These are phyloP conservation scores for Biston betularia DNA, from an alignment of 2,888 invertebrate genomes.

Conservation along the genomic window DNA sequence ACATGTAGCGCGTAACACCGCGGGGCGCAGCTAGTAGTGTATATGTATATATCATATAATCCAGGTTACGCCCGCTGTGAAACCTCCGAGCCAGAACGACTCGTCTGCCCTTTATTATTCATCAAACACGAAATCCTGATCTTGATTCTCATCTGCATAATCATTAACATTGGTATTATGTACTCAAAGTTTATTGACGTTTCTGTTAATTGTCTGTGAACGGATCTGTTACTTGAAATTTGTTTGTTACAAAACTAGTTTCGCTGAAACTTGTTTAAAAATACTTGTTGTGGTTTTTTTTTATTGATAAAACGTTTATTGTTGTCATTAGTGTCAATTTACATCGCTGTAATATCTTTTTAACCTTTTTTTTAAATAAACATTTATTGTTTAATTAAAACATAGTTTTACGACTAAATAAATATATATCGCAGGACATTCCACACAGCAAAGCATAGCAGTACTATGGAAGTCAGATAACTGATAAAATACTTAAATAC, in stretches of 20 bases:
- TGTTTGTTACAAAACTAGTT: conserved; percentile 12
- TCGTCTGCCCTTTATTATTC: conserved; percentile 34
- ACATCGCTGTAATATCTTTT: background rate
- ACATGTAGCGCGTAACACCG: no score
- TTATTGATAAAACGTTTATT: background rate
- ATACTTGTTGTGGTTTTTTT: background rate
- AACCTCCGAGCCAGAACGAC: conserved; percentile 13
- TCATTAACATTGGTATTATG: conserved; percentile 37
- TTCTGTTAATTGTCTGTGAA: conserved; percentile 33
- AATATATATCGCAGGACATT: no score
- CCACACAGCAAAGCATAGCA: no score
- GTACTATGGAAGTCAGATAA: no score
- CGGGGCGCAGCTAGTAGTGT: no score
- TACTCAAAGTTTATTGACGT: conserved; percentile 42
- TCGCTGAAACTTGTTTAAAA: conserved; percentile 6
- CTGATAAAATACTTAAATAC: no score
- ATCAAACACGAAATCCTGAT: conserved; percentile 38
- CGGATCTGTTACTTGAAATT: conserved; percentile 15
- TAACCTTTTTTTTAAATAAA: background rate
- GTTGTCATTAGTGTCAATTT: background rate
- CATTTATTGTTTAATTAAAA: background rate
- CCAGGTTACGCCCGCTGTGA: background rate
- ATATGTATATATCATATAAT: background rate
- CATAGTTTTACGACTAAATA: no score
- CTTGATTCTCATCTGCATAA: conserved; percentile 39